Conservation (phyloP, 2,113 vertebrate genomes). For the Lucifuga dentata region DNA sequence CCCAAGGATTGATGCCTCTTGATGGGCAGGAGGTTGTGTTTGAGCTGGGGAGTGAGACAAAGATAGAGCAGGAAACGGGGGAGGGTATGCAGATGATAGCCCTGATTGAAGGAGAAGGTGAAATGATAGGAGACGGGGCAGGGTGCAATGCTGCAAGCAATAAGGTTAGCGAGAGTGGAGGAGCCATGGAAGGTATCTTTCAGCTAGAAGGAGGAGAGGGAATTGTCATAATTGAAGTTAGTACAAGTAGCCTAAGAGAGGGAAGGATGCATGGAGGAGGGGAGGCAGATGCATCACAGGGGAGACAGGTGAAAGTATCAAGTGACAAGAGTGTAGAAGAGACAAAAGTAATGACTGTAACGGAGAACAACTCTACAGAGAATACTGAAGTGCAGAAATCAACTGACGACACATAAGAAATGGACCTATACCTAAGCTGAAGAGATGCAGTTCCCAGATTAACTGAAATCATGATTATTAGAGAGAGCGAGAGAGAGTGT, state of each 20-base stretch:
- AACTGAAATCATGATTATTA: slow-evolving; percentile 21
- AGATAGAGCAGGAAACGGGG: slow-evolving; percentile 72
- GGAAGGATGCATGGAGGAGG: slow-evolving; percentile 65
- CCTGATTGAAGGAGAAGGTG: slow-evolving; percentile 77
- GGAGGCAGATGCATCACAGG: slow-evolving; percentile 59
- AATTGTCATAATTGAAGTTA: slow-evolving; percentile 86
- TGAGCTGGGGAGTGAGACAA: slow-evolving; percentile 76
- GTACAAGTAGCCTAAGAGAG: slow-evolving; percentile 81
- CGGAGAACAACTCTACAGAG: slow-evolving; percentile 38
- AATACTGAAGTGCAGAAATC: slow-evolving; percentile 24
- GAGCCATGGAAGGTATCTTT: slow-evolving; percentile 79
- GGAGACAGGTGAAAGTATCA: slow-evolving; percentile 54
- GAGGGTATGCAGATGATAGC: slow-evolving; percentile 85
- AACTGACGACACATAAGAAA: slow-evolving; percentile 43
- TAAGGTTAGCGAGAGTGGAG: slow-evolving; percentile 53
- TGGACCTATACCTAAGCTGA: slow-evolving; percentile 51
- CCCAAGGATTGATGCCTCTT: slow-evolving; percentile 75
- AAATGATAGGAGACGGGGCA: slow-evolving; percentile 55
- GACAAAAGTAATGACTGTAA: slow-evolving; percentile 50
- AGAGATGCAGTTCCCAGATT: slow-evolving; percentile 56
- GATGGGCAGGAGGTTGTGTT: slow-evolving; percentile 82
- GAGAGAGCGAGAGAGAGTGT: slow-evolving; percentile 28
- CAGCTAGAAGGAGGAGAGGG: slow-evolving; percentile 83
- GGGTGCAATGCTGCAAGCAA: slow-evolving; percentile 46
- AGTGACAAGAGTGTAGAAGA: slow-evolving; percentile 34